A percentile compares a stretch with the other conserved stretches of the same genome.
These are phyloP conservation scores for Heteromormyrus szaboi DNA, from an alignment of 2,797 vertebrate genomes.

Conservation along the genomic window DNA sequence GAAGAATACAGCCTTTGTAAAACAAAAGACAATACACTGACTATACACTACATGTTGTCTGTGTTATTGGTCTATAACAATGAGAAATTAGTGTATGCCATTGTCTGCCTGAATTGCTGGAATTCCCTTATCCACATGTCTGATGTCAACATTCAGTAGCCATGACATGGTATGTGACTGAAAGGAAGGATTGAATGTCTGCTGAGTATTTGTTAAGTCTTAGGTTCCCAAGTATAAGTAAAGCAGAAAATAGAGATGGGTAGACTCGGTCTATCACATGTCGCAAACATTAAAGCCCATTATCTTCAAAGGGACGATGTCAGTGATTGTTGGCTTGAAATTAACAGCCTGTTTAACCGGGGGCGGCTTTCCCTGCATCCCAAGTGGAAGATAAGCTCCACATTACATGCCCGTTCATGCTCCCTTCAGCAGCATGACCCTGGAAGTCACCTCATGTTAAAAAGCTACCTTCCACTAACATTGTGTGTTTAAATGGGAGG, in stretches of 20 bases:
- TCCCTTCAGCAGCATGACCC: neutral
- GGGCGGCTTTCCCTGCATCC: slow-evolving; percentile 30
- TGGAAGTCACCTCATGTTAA: neutral
- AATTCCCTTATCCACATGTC: neutral
- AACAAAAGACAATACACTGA: neutral
- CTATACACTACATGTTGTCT: neutral
- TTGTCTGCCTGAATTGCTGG: neutral
- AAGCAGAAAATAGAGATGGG: neutral
- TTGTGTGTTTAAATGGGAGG: neutral
- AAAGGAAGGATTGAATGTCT: neutral
- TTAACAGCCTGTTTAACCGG: neutral
- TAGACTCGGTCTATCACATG: neutral
- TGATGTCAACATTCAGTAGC: neutral
- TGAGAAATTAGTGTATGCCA: slow-evolving; percentile 7
- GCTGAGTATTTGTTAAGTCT: neutral
- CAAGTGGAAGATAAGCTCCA: slow-evolving; percentile 22
- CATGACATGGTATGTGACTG: neutral
- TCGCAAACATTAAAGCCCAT: neutral
- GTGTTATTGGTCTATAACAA: slow-evolving; percentile 14
- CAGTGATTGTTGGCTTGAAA: neutral
- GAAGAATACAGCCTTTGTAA: neutral
- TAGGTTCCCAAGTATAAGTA: neutral
- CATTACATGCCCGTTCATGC: slow-evolving; percentile 11
- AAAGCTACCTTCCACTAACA: neutral
- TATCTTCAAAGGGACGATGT: neutral